Percentiles rank a stretch among this genome's conserved stretches.
Evolutionary conservation across 2,888 invertebrate genomes (phyloP).

Genomic region (Xanthia icteritia): DNA sequence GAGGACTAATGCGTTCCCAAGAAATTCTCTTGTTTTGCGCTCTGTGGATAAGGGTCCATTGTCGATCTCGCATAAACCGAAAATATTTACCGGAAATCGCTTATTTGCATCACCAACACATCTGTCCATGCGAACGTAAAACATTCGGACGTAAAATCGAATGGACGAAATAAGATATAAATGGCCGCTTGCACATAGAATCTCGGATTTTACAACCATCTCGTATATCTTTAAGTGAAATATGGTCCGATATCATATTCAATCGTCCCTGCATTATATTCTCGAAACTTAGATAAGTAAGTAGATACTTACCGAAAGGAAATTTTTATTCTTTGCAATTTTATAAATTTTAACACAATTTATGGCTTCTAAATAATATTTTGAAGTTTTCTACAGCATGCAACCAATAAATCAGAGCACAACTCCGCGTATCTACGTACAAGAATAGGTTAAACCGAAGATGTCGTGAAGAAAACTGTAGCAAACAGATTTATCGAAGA

Average conservation of each 20-base stretch:
- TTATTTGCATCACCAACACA: conserved; percentile 86
- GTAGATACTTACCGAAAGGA: conserved; percentile 61
- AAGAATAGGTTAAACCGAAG: conserved; percentile 51
- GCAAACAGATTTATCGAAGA: conserved; percentile 58
- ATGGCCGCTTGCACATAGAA: conserved; percentile 80
- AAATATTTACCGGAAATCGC: conserved; percentile 83
- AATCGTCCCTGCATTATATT: conserved; percentile 75
- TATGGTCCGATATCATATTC: conserved; percentile 80
- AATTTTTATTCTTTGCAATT: conserved; percentile 65
- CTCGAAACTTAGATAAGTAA: conserved; percentile 68
- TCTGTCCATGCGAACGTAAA: conserved; percentile 78
- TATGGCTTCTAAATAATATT: conserved; percentile 70
- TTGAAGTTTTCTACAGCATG: conserved; percentile 69
- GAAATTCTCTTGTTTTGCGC: conserved; percentile 79
- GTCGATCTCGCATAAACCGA: conserved; percentile 77
- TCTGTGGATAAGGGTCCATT: conserved; percentile 78
- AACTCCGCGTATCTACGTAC: conserved; percentile 40
- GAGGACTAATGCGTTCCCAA: conserved; percentile 77
- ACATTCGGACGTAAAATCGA: conserved; percentile 82
- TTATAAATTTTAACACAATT: conserved; percentile 67
- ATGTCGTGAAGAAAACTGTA: conserved; percentile 49
- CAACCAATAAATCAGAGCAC: conserved; percentile 69
- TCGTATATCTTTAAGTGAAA: conserved; percentile 81
- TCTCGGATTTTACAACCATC: conserved; percentile 83
- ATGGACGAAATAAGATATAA: conserved; percentile 85